Percentiles rank a stretch among this genome's conserved stretches.
Conservation (phyloP, 1,140 invertebrate genomes). For the Drosophila mayri region DNA sequence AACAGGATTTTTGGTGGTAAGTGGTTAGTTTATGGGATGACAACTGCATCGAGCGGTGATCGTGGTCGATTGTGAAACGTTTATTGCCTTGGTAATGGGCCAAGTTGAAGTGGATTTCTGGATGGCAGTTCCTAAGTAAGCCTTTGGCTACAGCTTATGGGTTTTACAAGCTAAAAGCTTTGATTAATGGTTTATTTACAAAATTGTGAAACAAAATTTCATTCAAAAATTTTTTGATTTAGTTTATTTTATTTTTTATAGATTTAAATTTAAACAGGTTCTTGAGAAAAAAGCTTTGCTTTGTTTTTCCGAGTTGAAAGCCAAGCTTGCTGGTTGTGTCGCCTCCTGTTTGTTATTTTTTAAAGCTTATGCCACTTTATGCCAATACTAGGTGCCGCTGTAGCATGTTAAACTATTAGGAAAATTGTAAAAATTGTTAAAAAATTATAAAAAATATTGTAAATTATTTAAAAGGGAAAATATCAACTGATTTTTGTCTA, state of each 20-base stretch:
- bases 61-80: conserved; percentile 26
- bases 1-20: conserved; percentile 23
- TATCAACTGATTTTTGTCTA: neutral
- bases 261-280: neutral
- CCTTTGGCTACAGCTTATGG: neutral
- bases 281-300: neutral
- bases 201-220: neutral
- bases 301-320: neutral
- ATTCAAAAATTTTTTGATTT: neutral
- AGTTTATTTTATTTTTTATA: neutral
- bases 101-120: conserved; percentile 1
- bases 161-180: neutral
- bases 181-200: neutral
- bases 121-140: neutral
- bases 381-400: neutral
- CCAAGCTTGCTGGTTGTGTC: neutral
- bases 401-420: neutral
- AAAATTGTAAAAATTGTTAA: neutral
- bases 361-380: neutral
- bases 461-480: neutral
- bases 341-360: neutral
- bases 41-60: conserved; percentile 15
- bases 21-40: conserved; percentile 45
- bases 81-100: conserved; percentile 37
- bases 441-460: no score